Percentiles rank a stretch among this genome's conserved stretches.
Evolutionary conservation across 1,140 invertebrate species (phyloP).

Genomic region (Bombus ignitus): DNA sequence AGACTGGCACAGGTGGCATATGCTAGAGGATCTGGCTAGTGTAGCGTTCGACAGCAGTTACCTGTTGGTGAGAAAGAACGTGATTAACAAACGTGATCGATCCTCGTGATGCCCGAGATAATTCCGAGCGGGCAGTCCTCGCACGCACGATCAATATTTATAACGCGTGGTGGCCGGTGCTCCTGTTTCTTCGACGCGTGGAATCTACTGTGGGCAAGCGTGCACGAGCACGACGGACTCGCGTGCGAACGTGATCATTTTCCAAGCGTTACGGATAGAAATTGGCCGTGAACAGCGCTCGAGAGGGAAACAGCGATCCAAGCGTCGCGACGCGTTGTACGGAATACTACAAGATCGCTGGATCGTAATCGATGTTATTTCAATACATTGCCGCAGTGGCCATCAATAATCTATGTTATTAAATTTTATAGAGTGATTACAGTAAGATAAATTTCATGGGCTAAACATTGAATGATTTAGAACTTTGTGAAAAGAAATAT

Average conservation of each 20-base stretch:
- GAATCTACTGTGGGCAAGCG: constrained; percentile 1
- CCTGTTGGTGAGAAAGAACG: constrained; percentile 46
- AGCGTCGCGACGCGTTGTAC: not conserved
- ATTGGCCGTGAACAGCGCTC: not conserved
- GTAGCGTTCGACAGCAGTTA: constrained; percentile 19
- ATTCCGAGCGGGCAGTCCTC: constrained; percentile 41
- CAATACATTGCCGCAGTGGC: too few relatives aligned
- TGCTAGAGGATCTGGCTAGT: not conserved
- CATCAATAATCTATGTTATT: too few relatives aligned
- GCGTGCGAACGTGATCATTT: constrained; percentile 31
- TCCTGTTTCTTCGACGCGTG: constrained; percentile 42
- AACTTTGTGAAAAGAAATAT: too few relatives aligned
- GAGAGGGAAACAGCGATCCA: not conserved
- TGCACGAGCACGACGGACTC: constrained; percentile 13
- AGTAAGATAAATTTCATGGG: too few relatives aligned
- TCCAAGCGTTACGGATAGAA: not conserved
- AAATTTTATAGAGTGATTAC: too few relatives aligned
- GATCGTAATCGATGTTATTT: not conserved
- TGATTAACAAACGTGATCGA: constrained; percentile 60
- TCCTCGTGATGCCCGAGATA: constrained; percentile 52
- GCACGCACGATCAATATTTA: constrained; percentile 60
- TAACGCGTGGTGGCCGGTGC: constrained; percentile 49
- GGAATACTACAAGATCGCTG: not conserved
- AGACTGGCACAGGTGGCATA: constrained; percentile 33
- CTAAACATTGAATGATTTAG: too few relatives aligned